phyloP scores from a whole-genome alignment of 1,140 invertebrate species.

The Drosophila willistoni region DNA sequence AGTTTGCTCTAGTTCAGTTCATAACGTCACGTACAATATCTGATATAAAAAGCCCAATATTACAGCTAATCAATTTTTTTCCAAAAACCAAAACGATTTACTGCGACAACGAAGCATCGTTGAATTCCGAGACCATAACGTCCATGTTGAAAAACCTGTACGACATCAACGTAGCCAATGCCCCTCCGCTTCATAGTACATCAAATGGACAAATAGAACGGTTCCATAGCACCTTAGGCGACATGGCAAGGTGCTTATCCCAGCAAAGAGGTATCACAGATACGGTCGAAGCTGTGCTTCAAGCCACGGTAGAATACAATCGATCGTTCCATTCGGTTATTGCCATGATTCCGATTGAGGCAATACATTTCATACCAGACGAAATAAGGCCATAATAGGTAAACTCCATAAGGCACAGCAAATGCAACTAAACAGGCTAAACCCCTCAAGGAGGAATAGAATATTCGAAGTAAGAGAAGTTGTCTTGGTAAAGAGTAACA shows the following conservation, averaged over 20 bases:
- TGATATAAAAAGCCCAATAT: slow-evolving; percentile 21
- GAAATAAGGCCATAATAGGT: too few species aligned
- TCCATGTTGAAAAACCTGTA: slow-evolving; percentile 3
- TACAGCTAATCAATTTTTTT: slow-evolving; percentile 41
- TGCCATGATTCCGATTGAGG: neutral
- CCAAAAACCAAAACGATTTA: slow-evolving; percentile 29
- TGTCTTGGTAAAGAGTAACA: neutral
- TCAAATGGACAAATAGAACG: slow-evolving; percentile 9
- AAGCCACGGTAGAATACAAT: neutral
- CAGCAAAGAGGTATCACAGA: neutral
- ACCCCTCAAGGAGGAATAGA: neutral
- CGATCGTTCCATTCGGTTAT: neutral
- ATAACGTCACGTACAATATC: slow-evolving; percentile 31
- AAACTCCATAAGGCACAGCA: too few species aligned
- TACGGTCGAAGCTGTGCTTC: neutral
- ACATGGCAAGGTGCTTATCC: neutral
- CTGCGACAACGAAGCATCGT: slow-evolving; percentile 33
- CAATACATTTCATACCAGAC: neutral
- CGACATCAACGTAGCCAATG: neutral
- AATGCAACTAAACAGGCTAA: too few species aligned
- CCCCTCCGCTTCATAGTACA: slow-evolving; percentile 1
- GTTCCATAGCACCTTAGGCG: neutral
- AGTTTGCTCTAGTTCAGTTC: slow-evolving; percentile 36
- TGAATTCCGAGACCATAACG: slow-evolving; percentile 24
- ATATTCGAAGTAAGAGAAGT: neutral